Evolutionary conservation across 2,888 invertebrate genomes (phyloP).

Genomic region (Stenotaenia linearis): DNA sequence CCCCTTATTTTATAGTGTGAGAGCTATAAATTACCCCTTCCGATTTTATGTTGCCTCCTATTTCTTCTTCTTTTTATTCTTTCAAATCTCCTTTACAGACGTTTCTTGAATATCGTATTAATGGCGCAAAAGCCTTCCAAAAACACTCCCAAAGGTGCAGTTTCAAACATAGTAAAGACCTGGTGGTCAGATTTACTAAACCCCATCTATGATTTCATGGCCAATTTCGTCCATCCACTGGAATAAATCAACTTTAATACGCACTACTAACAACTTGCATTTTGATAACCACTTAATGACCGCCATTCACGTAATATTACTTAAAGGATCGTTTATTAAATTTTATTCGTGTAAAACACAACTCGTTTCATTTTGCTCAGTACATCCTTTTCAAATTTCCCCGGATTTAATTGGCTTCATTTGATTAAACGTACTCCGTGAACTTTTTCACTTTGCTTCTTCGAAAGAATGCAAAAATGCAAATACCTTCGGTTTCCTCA

Average conservation of each 20-base stretch:
- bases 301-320: not conserved
- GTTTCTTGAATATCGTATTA: not conserved
- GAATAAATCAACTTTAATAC: not conserved
- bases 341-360: not conserved
- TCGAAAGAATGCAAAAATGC: not conserved
- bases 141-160: not conserved
- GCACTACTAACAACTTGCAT: not conserved
- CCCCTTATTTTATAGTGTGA: not conserved
- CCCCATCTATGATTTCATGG: not conserved
- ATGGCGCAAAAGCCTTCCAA: not conserved
- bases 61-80: not conserved
- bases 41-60: not conserved
- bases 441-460: not conserved
- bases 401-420: not conserved
- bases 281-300: not conserved
- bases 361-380: not conserved
- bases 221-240: not conserved
- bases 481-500: not conserved
- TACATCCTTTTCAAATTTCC: not conserved
- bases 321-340: not conserved
- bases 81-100: not conserved
- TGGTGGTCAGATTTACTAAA: conserved; percentile 2
- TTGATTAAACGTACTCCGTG: not conserved
- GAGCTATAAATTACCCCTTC: not conserved
- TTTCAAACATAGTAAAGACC: not conserved